Percentiles rank a stretch among this genome's conserved stretches.
These are phyloP conservation scores for Hyalella azteca DNA, from an alignment of 2,888 invertebrate genomes.

Conservation along the genomic window DNA sequence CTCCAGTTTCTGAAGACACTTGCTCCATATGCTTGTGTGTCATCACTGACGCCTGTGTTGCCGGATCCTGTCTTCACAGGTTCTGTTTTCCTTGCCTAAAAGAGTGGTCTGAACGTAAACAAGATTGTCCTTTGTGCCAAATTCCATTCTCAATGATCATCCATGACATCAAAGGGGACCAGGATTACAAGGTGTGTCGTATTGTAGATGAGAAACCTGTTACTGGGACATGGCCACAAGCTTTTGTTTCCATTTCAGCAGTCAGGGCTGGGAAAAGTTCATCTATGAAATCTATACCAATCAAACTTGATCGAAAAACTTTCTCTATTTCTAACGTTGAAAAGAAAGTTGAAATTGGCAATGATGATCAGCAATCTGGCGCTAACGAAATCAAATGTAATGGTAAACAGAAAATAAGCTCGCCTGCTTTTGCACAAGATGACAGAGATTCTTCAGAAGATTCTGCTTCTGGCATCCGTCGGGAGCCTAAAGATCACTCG, in stretches of 20 bases:
- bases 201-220: not conserved
- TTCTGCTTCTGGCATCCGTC: no score
- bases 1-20: slow-evolving; percentile 49
- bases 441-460: not conserved
- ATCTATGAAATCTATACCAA: not conserved
- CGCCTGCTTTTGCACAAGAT: no score
- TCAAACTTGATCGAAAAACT: not conserved
- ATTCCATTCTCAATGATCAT: slow-evolving; percentile 89
- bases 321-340: not conserved
- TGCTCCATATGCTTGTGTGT: slow-evolving; percentile 53
- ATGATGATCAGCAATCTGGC: not conserved
- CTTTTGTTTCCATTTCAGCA: not conserved
- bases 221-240: no score
- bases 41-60: slow-evolving; percentile 53
- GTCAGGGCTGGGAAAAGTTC: not conserved
- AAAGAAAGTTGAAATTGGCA: not conserved
- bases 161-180: slow-evolving; percentile 85
- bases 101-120: slow-evolving; percentile 54
- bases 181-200: slow-evolving; percentile 76
- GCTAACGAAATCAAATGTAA: not conserved
- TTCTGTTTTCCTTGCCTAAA: slow-evolving; percentile 57
- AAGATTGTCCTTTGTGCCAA: slow-evolving; percentile 93
- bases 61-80: slow-evolving; percentile 52
- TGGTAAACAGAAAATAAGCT: no score
- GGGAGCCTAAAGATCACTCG: not conserved